Percentiles rank a stretch among this genome's conserved stretches.
Evolutionary conservation across 2,113 vertebrate genomes (phyloP).

Genomic region (human): DNA sequence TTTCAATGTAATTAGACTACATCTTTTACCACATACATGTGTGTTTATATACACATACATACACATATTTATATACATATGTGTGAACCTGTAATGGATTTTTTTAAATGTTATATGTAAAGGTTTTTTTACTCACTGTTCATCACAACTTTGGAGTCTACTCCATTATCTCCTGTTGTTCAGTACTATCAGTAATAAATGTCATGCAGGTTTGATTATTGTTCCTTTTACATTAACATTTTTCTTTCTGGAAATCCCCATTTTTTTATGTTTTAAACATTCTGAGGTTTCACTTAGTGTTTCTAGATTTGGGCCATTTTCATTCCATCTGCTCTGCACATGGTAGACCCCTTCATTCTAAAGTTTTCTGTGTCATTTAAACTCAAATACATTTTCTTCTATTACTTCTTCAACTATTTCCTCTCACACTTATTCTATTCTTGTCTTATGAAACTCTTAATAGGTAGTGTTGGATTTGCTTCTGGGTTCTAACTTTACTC

Average conservation of each 20-base stretch:
- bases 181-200: not conserved
- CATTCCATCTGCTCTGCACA: not conserved
- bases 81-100: not conserved
- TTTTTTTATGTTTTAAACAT: not conserved
- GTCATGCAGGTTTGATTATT: not conserved
- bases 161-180: not conserved
- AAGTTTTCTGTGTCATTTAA: slow-evolving; percentile 30
- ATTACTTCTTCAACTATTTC: not conserved
- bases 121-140: not conserved
- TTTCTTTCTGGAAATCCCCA: not conserved
- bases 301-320: not conserved
- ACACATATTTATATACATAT: not conserved
- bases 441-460: not conserved
- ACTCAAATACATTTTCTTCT: not conserved
- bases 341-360: not conserved
- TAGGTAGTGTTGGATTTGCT: not conserved
- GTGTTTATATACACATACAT: not conserved
- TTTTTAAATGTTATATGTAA: not conserved
- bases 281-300: not conserved
- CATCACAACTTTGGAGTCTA: not conserved
- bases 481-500: not conserved
- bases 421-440: not conserved
- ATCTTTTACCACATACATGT: not conserved
- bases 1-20: not conserved
- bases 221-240: not conserved